These are phyloP conservation scores for Ciona savignyi DNA, from an alignment of 23 tunicate species.

Conservation along the genomic window DNA sequence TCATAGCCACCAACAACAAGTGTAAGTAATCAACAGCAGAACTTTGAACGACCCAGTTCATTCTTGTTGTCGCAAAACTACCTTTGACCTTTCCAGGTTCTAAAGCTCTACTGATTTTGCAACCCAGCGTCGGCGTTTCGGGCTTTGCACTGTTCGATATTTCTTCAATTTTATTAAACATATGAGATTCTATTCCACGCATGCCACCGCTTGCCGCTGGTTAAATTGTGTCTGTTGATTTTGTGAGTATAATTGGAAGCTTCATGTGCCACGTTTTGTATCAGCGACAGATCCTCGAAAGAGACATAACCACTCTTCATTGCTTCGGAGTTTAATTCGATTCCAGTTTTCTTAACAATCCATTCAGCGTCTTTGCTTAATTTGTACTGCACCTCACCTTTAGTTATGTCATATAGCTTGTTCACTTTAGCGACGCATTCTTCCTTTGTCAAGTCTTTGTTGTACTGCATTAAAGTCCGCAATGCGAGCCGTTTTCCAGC, in stretches of 20 bases:
- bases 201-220: conserved; percentile 59
- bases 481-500: conserved; percentile 73
- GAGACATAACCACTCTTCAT: conserved; percentile 21
- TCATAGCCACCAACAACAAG: conserved; percentile 68
- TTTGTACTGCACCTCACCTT: conserved; percentile 35
- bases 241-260: conserved; percentile 24
- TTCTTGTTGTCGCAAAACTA: conserved; percentile 41
- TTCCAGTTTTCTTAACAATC: conserved; percentile 34
- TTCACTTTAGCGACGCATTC: conserved; percentile 43
- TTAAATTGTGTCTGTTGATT: conserved; percentile 11
- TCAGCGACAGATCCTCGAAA: conserved; percentile 28
- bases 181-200: conserved; percentile 90
- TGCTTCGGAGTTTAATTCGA: conserved; percentile 10
- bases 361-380: conserved; percentile 35
- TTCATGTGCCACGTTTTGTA: conserved; percentile 32
- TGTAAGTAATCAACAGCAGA: conserved; percentile 99
- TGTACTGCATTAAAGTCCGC: conserved; percentile 37
- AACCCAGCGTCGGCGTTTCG: conserved; percentile 61
- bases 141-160: conserved; percentile 47
- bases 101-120: conserved; percentile 55
- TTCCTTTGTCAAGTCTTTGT: conserved; percentile 20
- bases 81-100: conserved; percentile 46
- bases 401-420: conserved; percentile 58
- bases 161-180: conserved; percentile 79
- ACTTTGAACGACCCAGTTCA: conserved; percentile 99